Evolutionary conservation across 2,113 vertebrate genomes (phyloP), one percentile per base, ranked within the genome.

Genomic region (Phaethornis superciliosus): DNA sequence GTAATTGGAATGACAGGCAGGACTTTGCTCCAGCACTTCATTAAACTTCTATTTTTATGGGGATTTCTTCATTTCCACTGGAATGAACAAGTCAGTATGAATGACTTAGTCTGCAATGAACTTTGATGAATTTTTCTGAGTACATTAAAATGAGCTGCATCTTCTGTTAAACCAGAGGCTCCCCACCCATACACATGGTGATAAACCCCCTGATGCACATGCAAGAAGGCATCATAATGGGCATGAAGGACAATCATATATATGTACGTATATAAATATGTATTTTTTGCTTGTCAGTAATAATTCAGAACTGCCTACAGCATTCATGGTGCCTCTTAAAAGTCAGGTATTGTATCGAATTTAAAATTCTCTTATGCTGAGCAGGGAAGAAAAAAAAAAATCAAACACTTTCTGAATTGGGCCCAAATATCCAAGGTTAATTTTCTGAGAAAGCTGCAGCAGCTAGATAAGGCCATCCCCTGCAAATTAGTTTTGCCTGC

Each of bases 371-470:
- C 97, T 98, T 98, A 98, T 97, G 98, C 97, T 97, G 98, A 98
- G 97, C 90, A 97, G 97, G 97, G 96, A 96, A 95, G 96, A 97
- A 89, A 95, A 98, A 55, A 98, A 55, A 98, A 98, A 99, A 99
- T 99, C 98, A 99, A 99, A 99, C 98, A 98, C 98, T 98, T 98
- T 98, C 98, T 99, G 99, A 99, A 99, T 99, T 99, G 99, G 98
- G 98, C 99, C 99, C 99, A 99, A 99, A 99, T 99, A 99, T 99
- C 98, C 99, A 99, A 99, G 99, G 99, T 99, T 99, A 99, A 99
- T 99, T 99, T 99, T 99, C 98, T 99, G 99, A 99, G 99, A 99
- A 99, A 99, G 99, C 99, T 99, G 99, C 99, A 99, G 98, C 83
- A 96, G 98, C 98, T 98, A 99, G 99, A 99, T 99, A 99, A 99